Conservation (phyloP, 1,140 invertebrate genomes). For the Acyrthosiphon pisum region DNA sequence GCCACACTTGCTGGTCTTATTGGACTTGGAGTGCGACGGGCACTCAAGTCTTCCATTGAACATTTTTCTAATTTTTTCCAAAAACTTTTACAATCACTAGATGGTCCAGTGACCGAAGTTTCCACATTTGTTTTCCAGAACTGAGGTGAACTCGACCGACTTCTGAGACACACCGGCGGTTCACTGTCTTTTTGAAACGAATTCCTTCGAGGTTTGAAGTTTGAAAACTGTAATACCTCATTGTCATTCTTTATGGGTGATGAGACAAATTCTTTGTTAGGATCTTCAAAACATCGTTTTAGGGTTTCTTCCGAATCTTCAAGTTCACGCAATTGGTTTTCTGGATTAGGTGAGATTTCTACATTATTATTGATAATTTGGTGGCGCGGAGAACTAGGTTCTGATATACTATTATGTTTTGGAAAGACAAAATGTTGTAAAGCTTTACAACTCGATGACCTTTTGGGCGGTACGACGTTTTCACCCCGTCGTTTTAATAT, state of each 20-base stretch:
- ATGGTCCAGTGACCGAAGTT: neutral
- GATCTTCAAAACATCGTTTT: neutral
- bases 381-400: neutral
- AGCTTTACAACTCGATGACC: slow-evolving; percentile 53
- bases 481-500: slow-evolving; percentile 55
- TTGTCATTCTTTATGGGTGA: neutral
- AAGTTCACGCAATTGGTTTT: neutral
- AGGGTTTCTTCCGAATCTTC: neutral
- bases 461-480: slow-evolving; percentile 41
- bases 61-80: slow-evolving; percentile 51
- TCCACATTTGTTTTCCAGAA: slow-evolving; percentile 21
- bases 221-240: neutral
- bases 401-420: neutral
- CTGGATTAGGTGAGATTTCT: neutral
- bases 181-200: slow-evolving; percentile 39
- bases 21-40: slow-evolving; percentile 34
- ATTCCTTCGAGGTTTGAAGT: slow-evolving; percentile 41
- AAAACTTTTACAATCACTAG: slow-evolving; percentile 37
- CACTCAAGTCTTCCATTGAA: slow-evolving; percentile 43
- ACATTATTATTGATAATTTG: neutral
- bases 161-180: neutral
- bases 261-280: neutral
- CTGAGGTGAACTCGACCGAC: slow-evolving; percentile 44
- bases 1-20: slow-evolving; percentile 46
- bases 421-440: slow-evolving; percentile 28